These are phyloP conservation scores for Xestia xanthographa DNA, from an alignment of 2,888 invertebrate species.

Conservation along the genomic window DNA sequence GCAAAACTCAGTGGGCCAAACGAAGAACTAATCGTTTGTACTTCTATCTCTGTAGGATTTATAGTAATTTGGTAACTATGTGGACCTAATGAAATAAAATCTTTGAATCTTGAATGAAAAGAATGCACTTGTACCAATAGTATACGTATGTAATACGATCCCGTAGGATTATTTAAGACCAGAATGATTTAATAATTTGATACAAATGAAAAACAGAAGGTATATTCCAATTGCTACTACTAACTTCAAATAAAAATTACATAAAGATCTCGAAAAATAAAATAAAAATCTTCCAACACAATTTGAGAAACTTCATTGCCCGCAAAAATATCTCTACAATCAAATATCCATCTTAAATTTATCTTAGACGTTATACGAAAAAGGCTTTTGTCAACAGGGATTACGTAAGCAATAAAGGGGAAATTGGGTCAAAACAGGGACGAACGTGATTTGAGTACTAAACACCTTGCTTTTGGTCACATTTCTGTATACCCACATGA, in stretches of 20 bases:
- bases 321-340: conserved; percentile 27
- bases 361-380: conserved; percentile 53
- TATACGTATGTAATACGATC: background rate
- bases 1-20: no score
- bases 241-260: background rate
- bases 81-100: background rate
- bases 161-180: background rate
- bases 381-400: conserved; percentile 65
- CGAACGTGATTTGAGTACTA: conserved; percentile 62
- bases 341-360: conserved; percentile 59
- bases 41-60: background rate
- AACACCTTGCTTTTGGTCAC: conserved; percentile 66
- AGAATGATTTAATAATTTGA: background rate
- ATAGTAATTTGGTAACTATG: background rate
- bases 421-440: conserved; percentile 71
- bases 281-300: conserved; percentile 10
- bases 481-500: conserved; percentile 55
- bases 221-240: background rate
- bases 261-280: background rate
- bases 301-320: conserved; percentile 27
- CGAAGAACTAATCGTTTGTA: no score
- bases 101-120: background rate
- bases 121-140: background rate
- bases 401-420: conserved; percentile 70
- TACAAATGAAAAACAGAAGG: background rate